These are phyloP conservation scores for Oscheius sp. DNA, from an alignment of 2,888 invertebrate genomes.

Conservation along the genomic window DNA sequence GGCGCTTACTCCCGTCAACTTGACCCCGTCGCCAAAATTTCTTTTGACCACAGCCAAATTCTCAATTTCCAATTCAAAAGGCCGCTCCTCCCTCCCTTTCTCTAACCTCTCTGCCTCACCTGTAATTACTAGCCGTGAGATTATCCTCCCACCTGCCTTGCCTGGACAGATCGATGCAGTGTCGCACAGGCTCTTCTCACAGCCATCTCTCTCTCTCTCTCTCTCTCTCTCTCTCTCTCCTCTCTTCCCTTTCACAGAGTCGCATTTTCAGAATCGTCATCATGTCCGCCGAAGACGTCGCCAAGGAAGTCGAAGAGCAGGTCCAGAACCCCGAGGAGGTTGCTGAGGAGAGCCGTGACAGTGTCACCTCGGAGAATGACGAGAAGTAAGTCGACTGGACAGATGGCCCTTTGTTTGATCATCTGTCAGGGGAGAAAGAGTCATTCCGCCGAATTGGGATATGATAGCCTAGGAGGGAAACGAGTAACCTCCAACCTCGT, in stretches of 20 bases:
- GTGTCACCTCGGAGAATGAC: slow-evolving; percentile 23
- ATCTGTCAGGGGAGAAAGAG: slow-evolving; percentile 11
- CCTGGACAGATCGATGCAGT: too few relatives aligned
- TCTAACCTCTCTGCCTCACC: neutral
- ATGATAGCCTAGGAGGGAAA: neutral
- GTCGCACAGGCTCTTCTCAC: too few relatives aligned
- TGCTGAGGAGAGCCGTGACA: slow-evolving; percentile 34
- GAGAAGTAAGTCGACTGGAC: slow-evolving; percentile 15
- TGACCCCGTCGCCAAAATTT: neutral
- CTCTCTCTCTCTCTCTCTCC: neutral
- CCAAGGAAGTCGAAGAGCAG: slow-evolving; percentile 27
- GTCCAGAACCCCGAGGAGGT: slow-evolving; percentile 22
- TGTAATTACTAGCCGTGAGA: neutral
- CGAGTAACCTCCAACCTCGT: neutral
- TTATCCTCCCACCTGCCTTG: slow-evolving; percentile 12
- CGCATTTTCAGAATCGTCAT: neutral
- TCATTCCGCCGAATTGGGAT: neutral
- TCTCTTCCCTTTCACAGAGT: neutral
- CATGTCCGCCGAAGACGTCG: slow-evolving; percentile 30
- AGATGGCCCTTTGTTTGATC: slow-evolving; percentile 28
- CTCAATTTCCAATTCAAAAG: neutral
- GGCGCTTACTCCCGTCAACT: neutral
- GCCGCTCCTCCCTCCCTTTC: neutral
- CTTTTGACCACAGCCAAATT: neutral
- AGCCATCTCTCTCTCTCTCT: slow-evolving; percentile 11